Evolutionary conservation across 2,113 vertebrate genomes (phyloP).

Genomic region (Brachyhypopomus gauderio): DNA sequence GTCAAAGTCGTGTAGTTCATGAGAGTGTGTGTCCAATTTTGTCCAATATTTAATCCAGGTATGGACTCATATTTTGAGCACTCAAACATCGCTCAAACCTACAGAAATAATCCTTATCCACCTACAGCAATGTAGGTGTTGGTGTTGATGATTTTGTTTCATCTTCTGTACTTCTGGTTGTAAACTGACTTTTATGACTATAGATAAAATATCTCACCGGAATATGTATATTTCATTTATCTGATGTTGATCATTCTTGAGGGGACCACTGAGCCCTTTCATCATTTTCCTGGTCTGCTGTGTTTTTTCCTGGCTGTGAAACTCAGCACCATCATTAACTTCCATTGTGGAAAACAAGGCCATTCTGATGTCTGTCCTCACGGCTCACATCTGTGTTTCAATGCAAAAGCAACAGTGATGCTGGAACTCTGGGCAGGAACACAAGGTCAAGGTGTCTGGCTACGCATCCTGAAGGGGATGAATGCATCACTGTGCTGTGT

Average conservation of each 20-base stretch:
- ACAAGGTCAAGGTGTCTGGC: no score
- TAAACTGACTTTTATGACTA: no score
- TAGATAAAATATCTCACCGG: conserved; percentile 6
- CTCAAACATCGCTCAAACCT: no score
- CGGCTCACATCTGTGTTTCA: no score
- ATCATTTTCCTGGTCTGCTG: conserved; percentile 1
- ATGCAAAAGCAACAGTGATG: no score
- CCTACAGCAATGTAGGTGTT: no score
- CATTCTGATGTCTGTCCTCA: neutral
- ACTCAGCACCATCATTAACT: conserved; percentile 31
- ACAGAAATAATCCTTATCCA: no score
- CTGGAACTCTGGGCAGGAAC: no score
- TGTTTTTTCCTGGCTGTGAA: conserved; percentile 37
- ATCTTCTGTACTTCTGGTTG: no score
- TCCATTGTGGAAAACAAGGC: conserved; percentile 16
- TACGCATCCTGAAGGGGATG: no score
- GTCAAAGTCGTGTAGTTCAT: neutral
- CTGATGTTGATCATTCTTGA: conserved; percentile 34
- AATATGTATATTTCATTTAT: conserved; percentile 44
- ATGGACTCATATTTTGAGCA: neutral
- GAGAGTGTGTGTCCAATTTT: neutral
- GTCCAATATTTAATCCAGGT: neutral
- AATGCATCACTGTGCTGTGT: no score
- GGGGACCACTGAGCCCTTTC: conserved; percentile 23
- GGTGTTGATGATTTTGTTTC: no score